Evolutionary conservation across 2,113 vertebrate genomes (phyloP).

Genomic region (Bothrops jararaca): DNA sequence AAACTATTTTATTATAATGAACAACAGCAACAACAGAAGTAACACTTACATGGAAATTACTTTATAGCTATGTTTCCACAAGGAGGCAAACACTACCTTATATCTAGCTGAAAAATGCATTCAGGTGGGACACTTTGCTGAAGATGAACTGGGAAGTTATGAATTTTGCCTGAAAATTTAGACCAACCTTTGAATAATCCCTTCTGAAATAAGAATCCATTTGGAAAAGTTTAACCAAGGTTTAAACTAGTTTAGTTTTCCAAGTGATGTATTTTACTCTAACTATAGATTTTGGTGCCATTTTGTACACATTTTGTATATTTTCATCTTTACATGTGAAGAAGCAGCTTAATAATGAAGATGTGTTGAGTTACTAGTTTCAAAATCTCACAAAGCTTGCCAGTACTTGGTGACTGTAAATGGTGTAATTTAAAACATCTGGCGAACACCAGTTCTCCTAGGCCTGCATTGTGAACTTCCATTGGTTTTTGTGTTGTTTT

Average conservation of each 20-base stretch:
- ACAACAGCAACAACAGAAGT: background rate
- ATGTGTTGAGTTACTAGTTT: background rate
- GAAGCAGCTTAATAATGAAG: background rate
- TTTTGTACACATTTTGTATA: background rate
- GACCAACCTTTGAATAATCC: background rate
- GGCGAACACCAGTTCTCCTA: background rate
- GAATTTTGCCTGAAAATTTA: conserved; percentile 37
- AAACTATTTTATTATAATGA: conserved; percentile 50
- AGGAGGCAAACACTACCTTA: conserved; percentile 48
- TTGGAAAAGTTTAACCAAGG: background rate
- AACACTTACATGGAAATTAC: conserved; percentile 18
- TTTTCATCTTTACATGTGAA: background rate
- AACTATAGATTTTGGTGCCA: background rate
- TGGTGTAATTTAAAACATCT: background rate
- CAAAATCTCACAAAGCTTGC: background rate
- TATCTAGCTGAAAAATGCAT: conserved; percentile 46
- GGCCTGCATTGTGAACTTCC: background rate
- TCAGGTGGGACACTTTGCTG: conserved; percentile 49
- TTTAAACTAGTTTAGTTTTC: background rate
- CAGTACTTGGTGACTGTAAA: background rate
- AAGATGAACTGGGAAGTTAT: conserved; percentile 28
- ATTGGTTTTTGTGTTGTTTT: background rate
- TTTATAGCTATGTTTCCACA: conserved; percentile 48
- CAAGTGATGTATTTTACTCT: background rate
- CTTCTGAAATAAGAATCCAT: background rate